Conservation (phyloP, 2,888 invertebrate species). For the Torymus tubicola region DNA sequence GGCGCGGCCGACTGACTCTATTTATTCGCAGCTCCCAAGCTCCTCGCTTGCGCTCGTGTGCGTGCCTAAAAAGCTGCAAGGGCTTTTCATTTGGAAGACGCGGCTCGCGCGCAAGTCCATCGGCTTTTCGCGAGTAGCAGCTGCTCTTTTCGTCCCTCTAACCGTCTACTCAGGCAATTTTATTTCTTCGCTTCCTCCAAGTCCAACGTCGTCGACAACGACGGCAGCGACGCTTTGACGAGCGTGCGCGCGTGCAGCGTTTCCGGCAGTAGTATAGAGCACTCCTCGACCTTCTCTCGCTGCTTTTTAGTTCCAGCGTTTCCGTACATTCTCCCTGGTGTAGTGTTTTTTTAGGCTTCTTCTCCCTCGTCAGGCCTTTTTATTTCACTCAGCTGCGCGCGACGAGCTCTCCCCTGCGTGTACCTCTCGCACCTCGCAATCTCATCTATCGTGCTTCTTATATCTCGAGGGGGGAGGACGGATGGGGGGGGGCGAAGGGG, state of each 20-base stretch:
- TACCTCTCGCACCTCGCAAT: background rate
- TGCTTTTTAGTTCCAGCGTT: slow-evolving; percentile 15
- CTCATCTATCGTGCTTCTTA: slow-evolving; percentile 6
- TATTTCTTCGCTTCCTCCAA: slow-evolving; percentile 32
- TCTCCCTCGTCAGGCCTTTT: slow-evolving; percentile 13
- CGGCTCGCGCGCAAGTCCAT: slow-evolving; percentile 29
- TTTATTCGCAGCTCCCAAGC: background rate
- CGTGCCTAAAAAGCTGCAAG: slow-evolving; percentile 25
- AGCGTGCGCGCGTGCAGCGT: slow-evolving; percentile 19
- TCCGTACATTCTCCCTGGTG: slow-evolving; percentile 6
- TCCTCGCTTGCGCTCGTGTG: background rate
- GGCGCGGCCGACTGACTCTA: background rate
- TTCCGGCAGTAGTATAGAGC: slow-evolving; percentile 7
- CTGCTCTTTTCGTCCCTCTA: slow-evolving; percentile 17
- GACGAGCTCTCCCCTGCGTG: too few species aligned
- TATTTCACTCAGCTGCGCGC: background rate
- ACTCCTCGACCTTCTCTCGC: background rate
- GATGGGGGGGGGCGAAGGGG: too few species aligned
- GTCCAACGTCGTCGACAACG: background rate
- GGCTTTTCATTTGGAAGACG: slow-evolving; percentile 33
- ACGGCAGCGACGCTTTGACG: slow-evolving; percentile 39
- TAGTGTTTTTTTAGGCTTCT: slow-evolving; percentile 30
- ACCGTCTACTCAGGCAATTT: slow-evolving; percentile 31
- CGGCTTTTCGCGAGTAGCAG: slow-evolving; percentile 35
- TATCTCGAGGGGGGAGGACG: too few species aligned